These are phyloP conservation scores for Antennarius striatus DNA, from an alignment of 2,113 vertebrate species.

Conservation along the genomic window DNA sequence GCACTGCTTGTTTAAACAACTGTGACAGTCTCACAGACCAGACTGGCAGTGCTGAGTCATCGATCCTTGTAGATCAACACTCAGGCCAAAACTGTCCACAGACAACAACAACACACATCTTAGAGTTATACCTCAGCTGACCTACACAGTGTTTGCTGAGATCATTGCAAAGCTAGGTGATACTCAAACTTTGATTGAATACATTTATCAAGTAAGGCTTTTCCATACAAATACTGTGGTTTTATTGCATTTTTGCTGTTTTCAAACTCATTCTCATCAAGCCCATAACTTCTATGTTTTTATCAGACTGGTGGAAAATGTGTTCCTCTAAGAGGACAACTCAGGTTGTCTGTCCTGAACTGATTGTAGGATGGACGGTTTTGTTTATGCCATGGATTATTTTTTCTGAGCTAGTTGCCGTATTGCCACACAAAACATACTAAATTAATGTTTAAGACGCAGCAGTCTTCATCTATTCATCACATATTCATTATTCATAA, in stretches of 20 bases:
- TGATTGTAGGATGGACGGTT: no score
- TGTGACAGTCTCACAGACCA: slow-evolving; percentile 70
- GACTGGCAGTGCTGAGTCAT: slow-evolving; percentile 69
- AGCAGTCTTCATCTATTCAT: no score
- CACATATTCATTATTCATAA: no score
- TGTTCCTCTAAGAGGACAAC: no score
- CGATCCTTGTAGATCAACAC: slow-evolving; percentile 21
- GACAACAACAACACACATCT: slow-evolving; percentile 30
- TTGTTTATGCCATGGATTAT: no score
- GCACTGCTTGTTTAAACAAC: slow-evolving; percentile 66
- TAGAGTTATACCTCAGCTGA: slow-evolving; percentile 7
- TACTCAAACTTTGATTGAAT: not conserved
- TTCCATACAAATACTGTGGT: not conserved
- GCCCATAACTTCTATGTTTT: no score
- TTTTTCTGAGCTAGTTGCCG: no score
- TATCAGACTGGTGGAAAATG: no score
- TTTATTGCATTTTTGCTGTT: not conserved
- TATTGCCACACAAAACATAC: no score
- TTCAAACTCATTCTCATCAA: not conserved
- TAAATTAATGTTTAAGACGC: no score
- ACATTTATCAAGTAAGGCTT: not conserved
- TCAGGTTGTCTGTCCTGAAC: no score
- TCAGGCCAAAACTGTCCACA: slow-evolving; percentile 34
- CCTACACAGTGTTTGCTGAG: not conserved
- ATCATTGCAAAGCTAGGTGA: not conserved